Base-by-base conservation (phyloP, 2,113 vertebrate genomes). In the Leuciscus idus region DNA sequence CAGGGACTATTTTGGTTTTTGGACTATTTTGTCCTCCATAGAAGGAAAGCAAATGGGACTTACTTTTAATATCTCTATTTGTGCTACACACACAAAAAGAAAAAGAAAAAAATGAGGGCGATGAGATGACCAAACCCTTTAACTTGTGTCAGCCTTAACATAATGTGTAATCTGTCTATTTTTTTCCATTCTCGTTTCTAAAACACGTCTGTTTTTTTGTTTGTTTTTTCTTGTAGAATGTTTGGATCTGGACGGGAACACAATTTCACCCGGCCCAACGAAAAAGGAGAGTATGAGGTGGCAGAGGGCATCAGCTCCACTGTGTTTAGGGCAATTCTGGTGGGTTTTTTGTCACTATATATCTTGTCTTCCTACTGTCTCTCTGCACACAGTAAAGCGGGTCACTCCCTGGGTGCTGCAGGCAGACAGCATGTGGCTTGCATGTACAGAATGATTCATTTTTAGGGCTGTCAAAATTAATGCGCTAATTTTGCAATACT, bases 171-270 rank as follows among this genome's bases (percentile, higher is more conserved):
- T 21, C 33, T 11, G 30, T 70, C 30, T 21, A 4, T 70, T 70
- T 39, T 6, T 70, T 55, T 70, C 8, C 7, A 4, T 62, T 70
- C 13, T 64, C 0, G 30, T 68, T 68, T 68, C 30, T 19, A 17
- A 36, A 68, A 17, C 15, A 0, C 55, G 19, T 57, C 19, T 57
- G 2, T 19, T 0, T 33, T 26, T 28, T 33, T 43, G 8, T 33
- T n/a, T 57, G 7, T 12, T 10, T 61, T 57, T 52, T 83, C 26
- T 90, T 92, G n/a, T 86, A 96, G 98, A 94, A 99, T 99, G 98
- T 99, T 99, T 96, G 98, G 98, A 83, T 99, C 98, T 78, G 98
- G 98, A 88, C 94, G 98, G 94, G 98, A 99, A 92, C 97, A 99
- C 92, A 99, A 99, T 89, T 99, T 99, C 82, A 99, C 98, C 52